phyloP scores from a whole-genome alignment of 64 coral and sea anemone genomes.

The Stylophora pistillata region DNA sequence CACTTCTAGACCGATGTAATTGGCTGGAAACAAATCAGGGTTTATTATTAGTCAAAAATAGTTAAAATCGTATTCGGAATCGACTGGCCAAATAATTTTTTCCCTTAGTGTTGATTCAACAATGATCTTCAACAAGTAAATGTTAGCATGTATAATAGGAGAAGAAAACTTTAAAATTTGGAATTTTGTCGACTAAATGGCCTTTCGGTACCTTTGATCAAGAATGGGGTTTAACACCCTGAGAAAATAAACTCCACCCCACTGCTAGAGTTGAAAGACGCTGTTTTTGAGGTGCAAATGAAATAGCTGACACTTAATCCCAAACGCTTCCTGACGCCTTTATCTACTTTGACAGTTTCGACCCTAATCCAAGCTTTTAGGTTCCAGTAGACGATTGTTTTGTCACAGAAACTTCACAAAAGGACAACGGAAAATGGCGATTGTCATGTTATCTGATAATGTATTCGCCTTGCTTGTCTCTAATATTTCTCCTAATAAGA shows the following conservation, averaged over 20 bases:
- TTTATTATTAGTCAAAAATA: background rate
- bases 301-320: background rate
- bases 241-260: background rate
- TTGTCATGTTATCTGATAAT: background rate
- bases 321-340: background rate
- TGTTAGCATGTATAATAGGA: background rate
- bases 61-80: background rate
- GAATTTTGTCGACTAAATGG: background rate
- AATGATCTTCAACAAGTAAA: background rate
- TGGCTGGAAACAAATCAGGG: background rate
- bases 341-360: conserved; percentile 11
- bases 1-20: background rate
- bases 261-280: background rate
- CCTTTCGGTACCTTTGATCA: background rate
- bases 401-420: background rate
- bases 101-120: background rate
- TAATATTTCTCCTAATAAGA: background rate
- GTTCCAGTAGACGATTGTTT: background rate
- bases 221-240: background rate
- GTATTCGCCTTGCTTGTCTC: background rate
- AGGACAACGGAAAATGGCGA: background rate
- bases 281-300: background rate
- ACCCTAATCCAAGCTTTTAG: background rate
- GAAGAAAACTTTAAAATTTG: background rate
- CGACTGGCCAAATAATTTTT: background rate